A percentile compares a stretch with the other conserved stretches of the same genome.
phyloP scores from a whole-genome alignment of 2,888 invertebrate genomes.

The Netelia fuscicornis region DNA sequence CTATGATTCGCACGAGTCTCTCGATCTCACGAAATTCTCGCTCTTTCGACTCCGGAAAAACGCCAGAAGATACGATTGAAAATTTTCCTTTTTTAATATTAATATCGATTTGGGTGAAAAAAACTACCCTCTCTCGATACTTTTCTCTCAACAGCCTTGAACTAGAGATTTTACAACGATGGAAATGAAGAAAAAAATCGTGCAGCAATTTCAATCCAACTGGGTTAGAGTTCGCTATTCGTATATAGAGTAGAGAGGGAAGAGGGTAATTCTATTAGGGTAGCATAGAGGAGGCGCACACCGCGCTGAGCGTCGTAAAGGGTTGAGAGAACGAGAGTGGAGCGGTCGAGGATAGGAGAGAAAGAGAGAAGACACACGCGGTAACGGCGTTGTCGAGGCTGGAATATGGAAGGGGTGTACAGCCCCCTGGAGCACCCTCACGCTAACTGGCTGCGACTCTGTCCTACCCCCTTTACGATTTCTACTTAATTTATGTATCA shows the following conservation, averaged over 20 bases:
- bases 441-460: slow-evolving; percentile 84
- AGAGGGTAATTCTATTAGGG: slow-evolving; percentile 84
- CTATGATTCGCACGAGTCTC: slow-evolving; percentile 57
- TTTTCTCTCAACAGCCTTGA: not conserved
- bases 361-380: slow-evolving; percentile 73
- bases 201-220: slow-evolving; percentile 82
- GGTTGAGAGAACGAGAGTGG: slow-evolving; percentile 77
- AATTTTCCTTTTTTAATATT: no score
- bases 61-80: no score
- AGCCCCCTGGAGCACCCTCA: slow-evolving; percentile 85
- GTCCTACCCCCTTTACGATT: slow-evolving; percentile 84
- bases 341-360: slow-evolving; percentile 44
- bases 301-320: slow-evolving; percentile 82
- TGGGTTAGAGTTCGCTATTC: slow-evolving; percentile 48
- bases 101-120: not conserved
- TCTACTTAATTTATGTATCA: slow-evolving; percentile 85
- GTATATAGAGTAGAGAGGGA: slow-evolving; percentile 64
- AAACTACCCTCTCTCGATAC: not conserved
- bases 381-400: slow-evolving; percentile 73
- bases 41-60: not conserved
- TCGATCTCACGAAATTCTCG: not conserved
- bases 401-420: slow-evolving; percentile 77
- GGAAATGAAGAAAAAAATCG: slow-evolving; percentile 40
- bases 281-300: slow-evolving; percentile 73
- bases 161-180: not conserved